A percentile compares a stretch with the other conserved stretches of the same genome.
Evolutionary conservation across 2,888 invertebrate genomes (phyloP).

Genomic region (Orthosia incerta): DNA sequence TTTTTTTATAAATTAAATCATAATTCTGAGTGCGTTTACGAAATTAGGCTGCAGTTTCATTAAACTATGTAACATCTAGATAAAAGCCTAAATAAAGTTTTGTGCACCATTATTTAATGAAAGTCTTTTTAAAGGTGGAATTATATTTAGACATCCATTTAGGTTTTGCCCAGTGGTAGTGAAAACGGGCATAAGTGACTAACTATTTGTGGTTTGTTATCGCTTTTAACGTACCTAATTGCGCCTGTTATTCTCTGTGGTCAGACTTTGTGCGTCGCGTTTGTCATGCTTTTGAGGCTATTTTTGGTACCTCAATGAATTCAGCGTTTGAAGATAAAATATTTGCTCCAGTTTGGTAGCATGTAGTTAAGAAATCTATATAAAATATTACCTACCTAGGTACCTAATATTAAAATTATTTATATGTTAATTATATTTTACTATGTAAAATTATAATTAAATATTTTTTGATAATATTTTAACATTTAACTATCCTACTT

Average conservation of each 20-base stretch:
- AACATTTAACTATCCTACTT: no score
- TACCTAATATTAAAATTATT: no score
- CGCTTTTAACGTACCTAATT: constrained; percentile 11
- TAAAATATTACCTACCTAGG: not conserved
- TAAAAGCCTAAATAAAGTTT: no score
- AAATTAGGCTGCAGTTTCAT: no score
- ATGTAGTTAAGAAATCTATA: not conserved
- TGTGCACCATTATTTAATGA: no score
- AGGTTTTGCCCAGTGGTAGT: not conserved
- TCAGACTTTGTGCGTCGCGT: not conserved
- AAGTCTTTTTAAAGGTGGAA: not conserved
- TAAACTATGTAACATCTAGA: no score
- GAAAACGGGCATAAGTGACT: not conserved
- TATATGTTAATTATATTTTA: no score
- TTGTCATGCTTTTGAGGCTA: not conserved
- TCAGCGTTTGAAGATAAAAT: not conserved
- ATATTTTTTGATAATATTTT: no score
- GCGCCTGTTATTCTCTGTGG: not conserved
- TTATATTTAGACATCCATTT: not conserved
- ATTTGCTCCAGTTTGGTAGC: not conserved
- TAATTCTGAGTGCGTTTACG: no score
- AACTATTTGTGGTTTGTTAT: constrained; percentile 16
- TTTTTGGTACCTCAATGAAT: not conserved
- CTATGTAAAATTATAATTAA: no score
- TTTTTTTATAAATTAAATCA: no score